Percentiles rank a stretch among this genome's conserved stretches.
Conservation (phyloP, 2,113 vertebrate genomes). For the Carlito syrichta region DNA sequence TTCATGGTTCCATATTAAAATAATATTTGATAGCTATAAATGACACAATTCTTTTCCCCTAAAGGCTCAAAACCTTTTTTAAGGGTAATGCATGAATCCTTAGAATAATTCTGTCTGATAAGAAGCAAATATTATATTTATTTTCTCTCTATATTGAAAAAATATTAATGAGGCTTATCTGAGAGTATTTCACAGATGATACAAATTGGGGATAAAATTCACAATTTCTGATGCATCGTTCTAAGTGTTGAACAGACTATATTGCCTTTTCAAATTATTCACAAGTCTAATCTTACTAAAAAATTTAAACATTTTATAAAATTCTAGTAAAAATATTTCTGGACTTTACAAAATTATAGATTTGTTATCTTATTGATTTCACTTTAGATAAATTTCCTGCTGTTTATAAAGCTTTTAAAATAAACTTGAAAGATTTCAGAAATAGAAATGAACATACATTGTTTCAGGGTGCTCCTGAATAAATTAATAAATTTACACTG, state of each 20-base stretch:
- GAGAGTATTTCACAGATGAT: background rate
- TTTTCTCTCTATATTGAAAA: background rate
- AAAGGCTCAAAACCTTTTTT: background rate
- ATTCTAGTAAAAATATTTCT: background rate
- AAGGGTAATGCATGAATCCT: background rate
- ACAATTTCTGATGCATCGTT: background rate
- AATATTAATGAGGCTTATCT: background rate
- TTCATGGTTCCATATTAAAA: conserved; percentile 28
- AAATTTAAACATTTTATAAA: background rate
- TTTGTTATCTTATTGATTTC: background rate
- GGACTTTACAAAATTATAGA: background rate
- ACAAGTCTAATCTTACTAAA: background rate
- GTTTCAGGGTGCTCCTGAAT: background rate
- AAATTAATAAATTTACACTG: background rate
- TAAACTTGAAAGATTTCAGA: background rate
- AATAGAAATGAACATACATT: background rate
- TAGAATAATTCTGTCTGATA: background rate
- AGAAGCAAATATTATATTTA: background rate
- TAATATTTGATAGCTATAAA: conserved; percentile 19
- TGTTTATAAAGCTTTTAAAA: background rate
- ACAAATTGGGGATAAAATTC: background rate
- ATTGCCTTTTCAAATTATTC: background rate
- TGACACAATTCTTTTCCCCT: background rate
- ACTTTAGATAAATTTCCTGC: background rate
- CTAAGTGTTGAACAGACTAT: background rate